Base-by-base conservation (phyloP, 2,797 vertebrate species). In the Echiichthys vipera region DNA sequence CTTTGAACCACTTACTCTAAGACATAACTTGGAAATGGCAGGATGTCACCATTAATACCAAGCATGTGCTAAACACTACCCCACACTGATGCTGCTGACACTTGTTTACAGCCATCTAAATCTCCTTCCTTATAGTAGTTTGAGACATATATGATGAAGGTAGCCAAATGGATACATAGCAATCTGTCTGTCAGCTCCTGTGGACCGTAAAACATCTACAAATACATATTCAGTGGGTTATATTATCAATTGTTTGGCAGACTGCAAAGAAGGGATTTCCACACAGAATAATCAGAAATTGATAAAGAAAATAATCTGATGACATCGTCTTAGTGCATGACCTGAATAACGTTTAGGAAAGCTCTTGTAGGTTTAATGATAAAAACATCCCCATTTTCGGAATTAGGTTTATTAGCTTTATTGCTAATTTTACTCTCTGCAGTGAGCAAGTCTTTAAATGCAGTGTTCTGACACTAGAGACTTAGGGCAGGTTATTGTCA, bases 41-140 rank as follows among this genome's bases (percentile, higher is more conserved):
- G 42, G 17, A 64, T 77, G 63, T 75, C 47, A 36, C 37, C 22
- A 46, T 49, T 61, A 50, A 63, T 81, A 64, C 20, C 22, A 53
- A 49, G 29, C 37, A 46, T 72, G 25, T 7, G 12, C 36, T 62
- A 65, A 65, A 84, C 30, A 53, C 43, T 22, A 22, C 5, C 45
- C 66, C n/a, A 45, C 53, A 29, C 36, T 46, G 43, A 46, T 29
- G 59, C 54, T 51, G 45, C 63, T 30, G 46, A 64, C 0, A 9
- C 46, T 56, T 74, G 27, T 74, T 68, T 61, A 65, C 43, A 59
- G 13, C 63, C 17, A 9, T 24, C 5, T 45, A 22, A 58, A 42
- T 39, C 27, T 40, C 13, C 66, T 25, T 37, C 10, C 22, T 53
- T 54, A 36, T 30, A 27, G 46, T 58, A 36, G 34, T n/a, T 37